A percentile compares a stretch with the other conserved stretches of the same genome.
phyloP scores from a whole-genome alignment of 1,140 invertebrate species.

The Calycopis cecrops region DNA sequence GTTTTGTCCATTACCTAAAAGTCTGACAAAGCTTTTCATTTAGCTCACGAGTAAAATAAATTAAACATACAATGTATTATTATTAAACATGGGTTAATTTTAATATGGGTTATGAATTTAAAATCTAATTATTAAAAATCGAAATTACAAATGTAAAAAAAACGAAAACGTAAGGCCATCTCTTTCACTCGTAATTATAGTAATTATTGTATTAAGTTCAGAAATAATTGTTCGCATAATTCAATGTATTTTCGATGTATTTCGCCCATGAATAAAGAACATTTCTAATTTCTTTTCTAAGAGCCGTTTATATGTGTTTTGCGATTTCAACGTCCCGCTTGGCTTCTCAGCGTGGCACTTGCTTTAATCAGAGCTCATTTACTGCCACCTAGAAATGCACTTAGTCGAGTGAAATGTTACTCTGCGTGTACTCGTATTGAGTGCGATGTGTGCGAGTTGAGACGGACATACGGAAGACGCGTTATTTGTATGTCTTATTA shows the following conservation, averaged over 20 bases:
- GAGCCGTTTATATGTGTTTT: slow-evolving; percentile 10
- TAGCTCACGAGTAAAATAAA: too few species aligned
- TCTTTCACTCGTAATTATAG: too few species aligned
- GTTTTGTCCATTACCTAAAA: too few species aligned
- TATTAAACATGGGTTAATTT: too few species aligned
- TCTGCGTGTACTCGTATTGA: slow-evolving; percentile 51
- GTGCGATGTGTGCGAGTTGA: slow-evolving; percentile 47
- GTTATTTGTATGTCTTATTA: slow-evolving; percentile 25
- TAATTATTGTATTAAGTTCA: too few species aligned
- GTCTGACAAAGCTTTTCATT: too few species aligned
- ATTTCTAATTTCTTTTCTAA: slow-evolving; percentile 10
- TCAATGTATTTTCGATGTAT: background rate
- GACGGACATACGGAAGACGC: slow-evolving; percentile 24
- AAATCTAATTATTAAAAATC: too few species aligned
- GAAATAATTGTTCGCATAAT: too few species aligned
- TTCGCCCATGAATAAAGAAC: slow-evolving; percentile 7
- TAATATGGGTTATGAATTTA: too few species aligned
- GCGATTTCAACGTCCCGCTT: slow-evolving; percentile 33
- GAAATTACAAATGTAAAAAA: too few species aligned
- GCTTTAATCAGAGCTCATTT: slow-evolving; percentile 32
- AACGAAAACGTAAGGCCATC: too few species aligned
- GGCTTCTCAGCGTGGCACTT: slow-evolving; percentile 29
- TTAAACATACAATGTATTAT: too few species aligned
- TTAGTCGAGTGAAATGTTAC: slow-evolving; percentile 60
- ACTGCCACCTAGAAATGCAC: slow-evolving; percentile 42